A percentile compares a stretch with the other conserved stretches of the same genome.
Evolutionary conservation across 2,113 vertebrate species (phyloP).

Genomic region (Pao palembangensis): DNA sequence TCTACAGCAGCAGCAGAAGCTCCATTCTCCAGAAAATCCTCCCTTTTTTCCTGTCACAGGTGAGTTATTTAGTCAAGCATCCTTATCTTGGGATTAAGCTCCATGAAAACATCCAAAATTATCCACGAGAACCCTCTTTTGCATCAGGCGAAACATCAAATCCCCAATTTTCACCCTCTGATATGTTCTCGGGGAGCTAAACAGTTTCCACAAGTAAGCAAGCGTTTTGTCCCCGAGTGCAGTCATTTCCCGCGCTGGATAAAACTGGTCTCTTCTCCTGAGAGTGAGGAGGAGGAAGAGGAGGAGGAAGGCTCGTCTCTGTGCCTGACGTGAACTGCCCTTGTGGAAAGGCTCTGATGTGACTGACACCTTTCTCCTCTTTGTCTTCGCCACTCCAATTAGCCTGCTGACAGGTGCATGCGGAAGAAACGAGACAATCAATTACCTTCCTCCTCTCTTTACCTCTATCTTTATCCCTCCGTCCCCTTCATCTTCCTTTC

Average conservation of each 20-base stretch:
- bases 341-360: slow-evolving; percentile 33
- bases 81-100: slow-evolving; percentile 47
- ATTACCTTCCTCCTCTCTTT: slow-evolving; percentile 39
- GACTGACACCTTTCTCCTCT: slow-evolving; percentile 54
- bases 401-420: slow-evolving; percentile 61
- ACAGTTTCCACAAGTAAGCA: slow-evolving; percentile 25
- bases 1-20: background rate
- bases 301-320: slow-evolving; percentile 11
- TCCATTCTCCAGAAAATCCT: slow-evolving; percentile 3
- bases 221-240: background rate
- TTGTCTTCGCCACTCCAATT: slow-evolving; percentile 60
- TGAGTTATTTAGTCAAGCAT: slow-evolving; percentile 50
- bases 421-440: slow-evolving; percentile 53
- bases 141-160: slow-evolving; percentile 36
- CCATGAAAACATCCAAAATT: slow-evolving; percentile 28
- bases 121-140: slow-evolving; percentile 12
- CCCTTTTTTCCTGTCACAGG: slow-evolving; percentile 33
- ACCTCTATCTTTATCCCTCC: slow-evolving; percentile 21
- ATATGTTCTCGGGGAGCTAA: slow-evolving; percentile 17
- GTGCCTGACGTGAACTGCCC: slow-evolving; percentile 30
- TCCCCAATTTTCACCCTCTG: slow-evolving; percentile 22
- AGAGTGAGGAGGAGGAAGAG: background rate
- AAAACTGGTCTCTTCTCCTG: background rate
- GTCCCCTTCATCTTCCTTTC: slow-evolving; percentile 1
- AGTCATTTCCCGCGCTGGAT: too few species aligned